Base-by-base conservation (phyloP, 2,797 vertebrate genomes). In the Sebastes baramenuke region DNA sequence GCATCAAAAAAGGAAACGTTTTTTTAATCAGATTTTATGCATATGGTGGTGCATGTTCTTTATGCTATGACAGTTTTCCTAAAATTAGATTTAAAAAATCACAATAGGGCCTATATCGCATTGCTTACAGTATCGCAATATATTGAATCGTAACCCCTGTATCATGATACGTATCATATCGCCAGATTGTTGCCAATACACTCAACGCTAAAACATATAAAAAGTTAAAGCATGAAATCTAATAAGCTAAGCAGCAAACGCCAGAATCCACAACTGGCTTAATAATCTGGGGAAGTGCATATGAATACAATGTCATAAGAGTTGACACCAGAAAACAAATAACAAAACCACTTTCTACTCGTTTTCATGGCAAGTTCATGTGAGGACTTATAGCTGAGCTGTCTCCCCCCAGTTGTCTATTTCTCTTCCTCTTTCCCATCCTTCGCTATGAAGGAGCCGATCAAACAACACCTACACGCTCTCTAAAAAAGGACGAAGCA, bases 391-490 rank as follows among this genome's bases (percentile, higher is more conserved):
- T 69, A 36, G 34, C 16, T 38, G 36, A 74, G 65, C 46, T 64
- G n/a, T 38, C 13, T 46, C 36, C 10, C 24, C 56, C 25, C 5
- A 56, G 30, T 22, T 61, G 27, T 62, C 12, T 67, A 4, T 56
- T 66, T 65, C n/a, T 72, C 55, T 60, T 76, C 14, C 73, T 67
- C 46, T 27, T 62, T 70, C 36, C 71, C 62, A 62, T 65, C 29
- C 60, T 78, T 64, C 18, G 36, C 58, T 60, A 20, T 10, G 65
- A 75, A 55, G 56, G 61, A 82, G 71, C 55, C 30, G 24, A 78
- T 79, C 42, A 81, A 84, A 76, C 65, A 72, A 80, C 77, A 84
- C 78, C 83, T 54, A 72, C 64, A 77, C 14, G 1, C 62, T n/a
- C 64, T 66, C 76, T 78, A 73, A 84, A 82, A 75, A 77, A 77